Conservation (phyloP, 1,140 invertebrate genomes). For the Nasonia vitripennis region DNA sequence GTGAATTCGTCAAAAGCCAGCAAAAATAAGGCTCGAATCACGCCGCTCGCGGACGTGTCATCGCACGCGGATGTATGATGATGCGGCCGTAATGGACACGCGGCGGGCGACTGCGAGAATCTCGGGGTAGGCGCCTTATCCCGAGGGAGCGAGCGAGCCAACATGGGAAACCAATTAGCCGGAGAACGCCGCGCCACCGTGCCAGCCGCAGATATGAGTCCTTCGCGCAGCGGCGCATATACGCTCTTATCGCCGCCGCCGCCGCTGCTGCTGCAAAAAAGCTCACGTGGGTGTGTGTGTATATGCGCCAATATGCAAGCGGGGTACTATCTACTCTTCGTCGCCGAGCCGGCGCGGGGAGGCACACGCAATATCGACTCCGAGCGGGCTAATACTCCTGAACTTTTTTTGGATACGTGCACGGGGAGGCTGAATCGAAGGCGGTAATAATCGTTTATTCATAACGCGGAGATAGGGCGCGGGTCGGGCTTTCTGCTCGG, state of each 20-base stretch:
- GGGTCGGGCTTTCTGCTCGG: background rate
- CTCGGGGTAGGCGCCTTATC: conserved; percentile 64
- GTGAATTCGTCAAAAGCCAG: background rate
- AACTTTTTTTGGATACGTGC: background rate
- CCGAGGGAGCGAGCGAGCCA: conserved; percentile 65
- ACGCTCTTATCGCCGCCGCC: conserved; percentile 60
- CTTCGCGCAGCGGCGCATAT: conserved; percentile 39
- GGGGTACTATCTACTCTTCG: background rate
- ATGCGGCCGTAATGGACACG: conserved; percentile 42
- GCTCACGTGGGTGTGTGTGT: conserved; percentile 9
- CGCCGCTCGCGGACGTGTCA: conserved; percentile 49
- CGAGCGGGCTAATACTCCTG: background rate
- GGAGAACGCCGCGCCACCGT: conserved; percentile 64
- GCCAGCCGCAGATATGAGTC: conserved; percentile 68
- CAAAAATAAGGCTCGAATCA: conserved; percentile 25
- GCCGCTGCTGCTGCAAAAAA: conserved; percentile 58
- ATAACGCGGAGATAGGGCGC: conserved; percentile 15
- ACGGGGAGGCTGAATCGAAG: background rate
- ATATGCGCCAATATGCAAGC: background rate
- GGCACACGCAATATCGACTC: conserved; percentile 12
- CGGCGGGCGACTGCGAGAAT: conserved; percentile 43
- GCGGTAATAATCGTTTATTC: conserved; percentile 46
- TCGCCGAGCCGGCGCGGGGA: conserved; percentile 20
- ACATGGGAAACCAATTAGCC: conserved; percentile 75
- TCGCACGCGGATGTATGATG: conserved; percentile 50